phyloP scores from a whole-genome alignment of 1,140 invertebrate genomes.

The Lepidurus couesii region DNA sequence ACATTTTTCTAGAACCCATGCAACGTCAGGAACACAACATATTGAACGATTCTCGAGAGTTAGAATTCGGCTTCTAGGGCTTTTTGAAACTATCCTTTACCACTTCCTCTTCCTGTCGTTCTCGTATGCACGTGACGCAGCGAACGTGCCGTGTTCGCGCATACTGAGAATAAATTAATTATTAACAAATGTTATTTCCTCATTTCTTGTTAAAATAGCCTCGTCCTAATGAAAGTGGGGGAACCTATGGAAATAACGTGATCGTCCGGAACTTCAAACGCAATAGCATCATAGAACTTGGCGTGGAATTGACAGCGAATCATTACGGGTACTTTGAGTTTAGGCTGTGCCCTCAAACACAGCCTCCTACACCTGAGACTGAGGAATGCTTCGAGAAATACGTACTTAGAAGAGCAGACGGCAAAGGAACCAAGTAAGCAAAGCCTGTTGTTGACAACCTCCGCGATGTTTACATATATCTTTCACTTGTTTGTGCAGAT shows the following conservation, averaged over 20 bases:
- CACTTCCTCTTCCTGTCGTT: slow-evolving; percentile 15
- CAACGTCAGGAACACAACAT: background rate
- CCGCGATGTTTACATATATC: background rate
- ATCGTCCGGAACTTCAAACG: slow-evolving; percentile 68
- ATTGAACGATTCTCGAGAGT: background rate
- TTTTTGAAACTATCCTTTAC: background rate
- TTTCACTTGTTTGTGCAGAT: slow-evolving; percentile 43
- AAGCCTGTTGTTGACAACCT: slow-evolving; percentile 21
- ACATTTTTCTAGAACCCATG: background rate
- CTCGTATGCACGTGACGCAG: background rate
- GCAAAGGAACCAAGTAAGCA: slow-evolving; percentile 41
- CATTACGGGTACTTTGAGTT: slow-evolving; percentile 86
- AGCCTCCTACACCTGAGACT: slow-evolving; percentile 47
- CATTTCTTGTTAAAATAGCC: slow-evolving; percentile 49
- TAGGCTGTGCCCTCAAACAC: slow-evolving; percentile 64
- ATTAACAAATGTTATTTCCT: background rate
- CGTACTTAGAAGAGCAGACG: slow-evolving; percentile 54
- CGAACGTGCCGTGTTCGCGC: background rate
- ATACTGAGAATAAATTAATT: background rate
- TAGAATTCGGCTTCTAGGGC: background rate
- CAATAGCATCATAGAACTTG: slow-evolving; percentile 60
- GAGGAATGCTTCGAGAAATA: slow-evolving; percentile 71
- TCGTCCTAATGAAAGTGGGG: slow-evolving; percentile 73
- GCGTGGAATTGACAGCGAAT: slow-evolving; percentile 55
- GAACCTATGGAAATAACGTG: slow-evolving; percentile 71